Evolutionary conservation across 2,888 invertebrate genomes (phyloP).

Genomic region (Ormyrus pomaceus): DNA sequence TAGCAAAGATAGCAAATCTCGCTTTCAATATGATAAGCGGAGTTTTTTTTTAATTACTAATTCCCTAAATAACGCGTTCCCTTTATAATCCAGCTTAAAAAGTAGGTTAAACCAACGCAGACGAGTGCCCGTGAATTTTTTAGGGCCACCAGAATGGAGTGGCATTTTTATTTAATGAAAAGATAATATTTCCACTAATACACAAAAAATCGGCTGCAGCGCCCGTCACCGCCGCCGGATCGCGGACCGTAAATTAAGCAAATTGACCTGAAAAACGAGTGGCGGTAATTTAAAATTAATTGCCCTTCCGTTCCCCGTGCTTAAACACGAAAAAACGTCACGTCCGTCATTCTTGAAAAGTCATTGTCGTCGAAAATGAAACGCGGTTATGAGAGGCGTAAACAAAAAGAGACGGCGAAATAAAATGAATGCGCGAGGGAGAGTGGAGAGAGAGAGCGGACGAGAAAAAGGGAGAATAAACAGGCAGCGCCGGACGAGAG

Average conservation of each 20-base stretch:
- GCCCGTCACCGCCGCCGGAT: no score
- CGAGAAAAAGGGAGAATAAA: not conserved
- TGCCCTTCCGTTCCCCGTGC: not conserved
- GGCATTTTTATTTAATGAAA: conserved; percentile 41
- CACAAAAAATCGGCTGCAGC: conserved; percentile 27
- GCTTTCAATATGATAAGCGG: no score
- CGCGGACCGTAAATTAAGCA: conserved; percentile 26
- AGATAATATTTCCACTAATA: conserved; percentile 39
- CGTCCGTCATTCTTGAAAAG: conserved; percentile 23
- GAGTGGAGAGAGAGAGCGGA: not conserved
- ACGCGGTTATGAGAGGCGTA: conserved; percentile 26
- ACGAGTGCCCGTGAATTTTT: conserved; percentile 15
- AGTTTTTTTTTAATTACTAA: not conserved
- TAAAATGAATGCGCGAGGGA: not conserved
- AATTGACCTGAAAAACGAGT: conserved; percentile 43
- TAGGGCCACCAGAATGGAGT: conserved; percentile 4
- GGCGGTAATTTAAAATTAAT: conserved; percentile 51
- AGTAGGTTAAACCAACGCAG: conserved; percentile 26
- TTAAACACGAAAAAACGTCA: conserved; percentile 36
- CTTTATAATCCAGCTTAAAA: conserved; percentile 14
- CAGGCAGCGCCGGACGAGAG: not conserved
- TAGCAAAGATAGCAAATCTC: not conserved
- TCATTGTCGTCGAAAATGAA: conserved; percentile 41
- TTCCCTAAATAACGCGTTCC: conserved; percentile 10
- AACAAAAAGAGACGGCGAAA: conserved; percentile 23